Evolutionary conservation across 53 echinoderm and acorn worm genomes (phyloP), one percentile per base, ranked within the genome.

Genomic region (Pentamera pediparva): DNA sequence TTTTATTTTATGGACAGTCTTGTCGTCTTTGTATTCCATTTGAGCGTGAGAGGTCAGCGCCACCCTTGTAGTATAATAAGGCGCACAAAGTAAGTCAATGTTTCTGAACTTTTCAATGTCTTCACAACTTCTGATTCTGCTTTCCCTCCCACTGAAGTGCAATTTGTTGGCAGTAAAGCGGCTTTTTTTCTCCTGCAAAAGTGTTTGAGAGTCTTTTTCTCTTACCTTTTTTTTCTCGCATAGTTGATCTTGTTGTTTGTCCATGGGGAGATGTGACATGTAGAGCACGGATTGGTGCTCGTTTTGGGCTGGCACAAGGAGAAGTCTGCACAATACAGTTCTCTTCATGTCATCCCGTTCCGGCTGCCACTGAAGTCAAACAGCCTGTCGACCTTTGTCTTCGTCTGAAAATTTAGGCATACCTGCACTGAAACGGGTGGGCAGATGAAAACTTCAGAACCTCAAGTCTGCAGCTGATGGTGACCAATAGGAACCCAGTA

Each of bases 131-230:
- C 65, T 65, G 65, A 65, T 67, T 67, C 67, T 72, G 73, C 55
- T 72, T 72, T 72, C 73, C 73, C 73, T 72, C 73, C 73, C 73
- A 72, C 73, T 72, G 55, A 72, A 72, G 73, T 72, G 73, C 73
- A 72, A 72, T 72, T 72, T 72, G 73, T 72, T 72, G 52, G 73
- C 73, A 72, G 73, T 72, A 51, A n/a, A 53, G 73, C 55, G 73
- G 73, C 73, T 67, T 67, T 67, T 62, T 67, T 67, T 67, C 67
- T 37, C 67, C 45, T 67, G 40, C 40, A 31, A n/a, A 67, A 39
- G 45, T 45, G 45, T 10, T 22, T 67, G 67, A 67, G 41, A 67
- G 67, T 45, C 45, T 67, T 57, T 57, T 29, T 6, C 29, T 57
- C 58, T n/a, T n/a, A n/a, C n/a, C n/a, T n/a, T n/a, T n/a, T n/a